Evolutionary conservation across 2,888 invertebrate genomes (phyloP).

Genomic region (Drosophila peninsularis): DNA sequence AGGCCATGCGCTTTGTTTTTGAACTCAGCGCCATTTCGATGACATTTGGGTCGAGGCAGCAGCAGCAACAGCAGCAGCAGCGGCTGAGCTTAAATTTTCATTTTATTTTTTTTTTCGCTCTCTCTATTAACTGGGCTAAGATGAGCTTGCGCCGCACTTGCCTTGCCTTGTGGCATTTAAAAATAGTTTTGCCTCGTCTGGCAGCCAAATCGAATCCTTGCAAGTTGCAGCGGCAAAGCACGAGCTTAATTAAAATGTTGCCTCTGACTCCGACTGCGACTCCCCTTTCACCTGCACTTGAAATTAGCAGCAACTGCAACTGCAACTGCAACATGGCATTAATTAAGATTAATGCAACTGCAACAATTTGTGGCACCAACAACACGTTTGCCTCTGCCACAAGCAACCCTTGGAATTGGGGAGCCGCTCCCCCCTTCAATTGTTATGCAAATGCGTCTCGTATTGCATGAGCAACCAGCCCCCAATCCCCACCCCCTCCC

Average conservation of each 20-base stretch:
- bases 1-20: slow-evolving; percentile 20
- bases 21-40: slow-evolving; percentile 5
- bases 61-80: slow-evolving; percentile 6
- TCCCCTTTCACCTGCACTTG: neutral
- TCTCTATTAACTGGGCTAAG: slow-evolving; percentile 35
- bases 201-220: slow-evolving; percentile 43
- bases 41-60: slow-evolving; percentile 29
- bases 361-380: slow-evolving; percentile 26
- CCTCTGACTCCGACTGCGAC: neutral
- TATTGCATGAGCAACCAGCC: slow-evolving; percentile 18
- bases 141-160: slow-evolving; percentile 22
- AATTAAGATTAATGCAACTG: slow-evolving; percentile 48
- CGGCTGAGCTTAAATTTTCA: slow-evolving; percentile 5
- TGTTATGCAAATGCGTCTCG: slow-evolving; percentile 45
- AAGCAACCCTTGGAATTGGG: slow-evolving; percentile 10
- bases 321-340: slow-evolving; percentile 23
- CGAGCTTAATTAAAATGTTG: slow-evolving; percentile 39
- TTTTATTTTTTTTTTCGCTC: neutral
- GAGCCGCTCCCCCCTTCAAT: slow-evolving; percentile 12
- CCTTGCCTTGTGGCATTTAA: slow-evolving; percentile 8
- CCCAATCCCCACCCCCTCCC: neutral
- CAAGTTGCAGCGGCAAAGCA: slow-evolving; percentile 15
- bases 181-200: slow-evolving; percentile 6
- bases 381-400: slow-evolving; percentile 2
- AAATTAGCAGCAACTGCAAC: slow-evolving; percentile 2